Evolutionary conservation across 1,140 invertebrate genomes (phyloP).

Genomic region (Bombus ignitus): DNA sequence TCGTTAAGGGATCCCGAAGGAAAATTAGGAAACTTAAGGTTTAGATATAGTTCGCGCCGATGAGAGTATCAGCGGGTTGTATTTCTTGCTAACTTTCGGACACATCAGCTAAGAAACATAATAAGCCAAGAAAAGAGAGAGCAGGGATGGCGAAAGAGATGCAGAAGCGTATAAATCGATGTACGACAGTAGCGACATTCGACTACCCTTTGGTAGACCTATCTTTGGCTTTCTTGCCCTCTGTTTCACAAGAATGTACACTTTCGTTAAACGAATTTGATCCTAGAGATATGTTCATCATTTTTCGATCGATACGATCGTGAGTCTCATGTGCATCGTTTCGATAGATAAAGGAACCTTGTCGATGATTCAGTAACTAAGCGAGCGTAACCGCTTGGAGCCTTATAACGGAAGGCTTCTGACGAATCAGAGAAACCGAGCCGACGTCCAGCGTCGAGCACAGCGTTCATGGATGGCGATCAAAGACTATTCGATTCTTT

Average conservation of each 20-base stretch:
- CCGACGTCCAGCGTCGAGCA: conserved; percentile 43
- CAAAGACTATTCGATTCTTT: background rate
- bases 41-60: conserved; percentile 15
- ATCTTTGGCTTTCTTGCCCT: background rate
- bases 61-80: background rate
- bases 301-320: background rate
- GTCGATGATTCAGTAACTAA: conserved; percentile 12
- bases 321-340: background rate
- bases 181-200: background rate
- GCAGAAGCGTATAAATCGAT: background rate
- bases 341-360: background rate
- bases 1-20: background rate
- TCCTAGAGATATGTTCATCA: background rate
- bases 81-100: conserved; percentile 18
- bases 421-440: conserved; percentile 53
- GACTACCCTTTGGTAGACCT: background rate
- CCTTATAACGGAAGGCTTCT: background rate
- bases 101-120: conserved; percentile 10
- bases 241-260: background rate
- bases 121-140: background rate
- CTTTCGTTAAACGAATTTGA: conserved; percentile 8
- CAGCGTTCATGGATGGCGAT: background rate
- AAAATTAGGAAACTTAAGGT: conserved; percentile 14
- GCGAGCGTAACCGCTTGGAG: conserved; percentile 15
- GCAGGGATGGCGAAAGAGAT: background rate